Evolutionary conservation across 30 jellyfish, hydroid and myxozoan genomes (phyloP), one percentile per base, ranked within the genome.

Genomic region (Hydractinia echinata): DNA sequence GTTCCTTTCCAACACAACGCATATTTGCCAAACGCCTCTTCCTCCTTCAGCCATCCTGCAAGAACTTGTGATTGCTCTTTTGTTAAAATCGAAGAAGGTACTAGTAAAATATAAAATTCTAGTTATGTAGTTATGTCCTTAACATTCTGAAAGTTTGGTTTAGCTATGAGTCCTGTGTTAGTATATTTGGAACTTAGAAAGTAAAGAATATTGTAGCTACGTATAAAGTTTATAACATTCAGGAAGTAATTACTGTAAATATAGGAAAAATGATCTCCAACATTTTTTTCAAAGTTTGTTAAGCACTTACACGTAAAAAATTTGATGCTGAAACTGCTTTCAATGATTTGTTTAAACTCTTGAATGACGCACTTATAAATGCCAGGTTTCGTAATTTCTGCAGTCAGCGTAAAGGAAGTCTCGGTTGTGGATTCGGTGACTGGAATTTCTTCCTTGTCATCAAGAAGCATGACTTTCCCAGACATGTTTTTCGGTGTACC

Each of bases 401-500:
- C 9, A 64, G 74, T n/a, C 39, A 64, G 10, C 39, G 19, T 51
- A 13, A 64, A n/a, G 39, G 74, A 7, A 7, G 19, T 13, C 10
- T 64, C 18, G 19, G 74, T 6, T 64, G 51, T 44, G 18, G 19
- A n/a, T n/a, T 0, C 15, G 81, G 55, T 16, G 7, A 48, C 50
- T 49, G 61, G 72, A 55, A 77, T 55, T 21, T 4, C 15, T 77
- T 77, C 51, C 10, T 16, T 54, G 30, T 44, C 13, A 15, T 76
- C 8, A 7, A 77, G 13, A 14, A 39, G 21, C 66, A 49, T 60
- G 49, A 58, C 21, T 5, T 55, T 77, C 3, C 79, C 85, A 10
- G 51, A 9, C 85, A 77, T 77, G 21, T 77, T 60, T 13, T n/a
- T 49, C 8, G 55, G 54, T 9, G 8, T 20, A 18, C 85, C 85